Evolutionary conservation across 1,140 invertebrate genomes (phyloP), one percentile per base, ranked within the genome.

Genomic region (Homarus americanus): DNA sequence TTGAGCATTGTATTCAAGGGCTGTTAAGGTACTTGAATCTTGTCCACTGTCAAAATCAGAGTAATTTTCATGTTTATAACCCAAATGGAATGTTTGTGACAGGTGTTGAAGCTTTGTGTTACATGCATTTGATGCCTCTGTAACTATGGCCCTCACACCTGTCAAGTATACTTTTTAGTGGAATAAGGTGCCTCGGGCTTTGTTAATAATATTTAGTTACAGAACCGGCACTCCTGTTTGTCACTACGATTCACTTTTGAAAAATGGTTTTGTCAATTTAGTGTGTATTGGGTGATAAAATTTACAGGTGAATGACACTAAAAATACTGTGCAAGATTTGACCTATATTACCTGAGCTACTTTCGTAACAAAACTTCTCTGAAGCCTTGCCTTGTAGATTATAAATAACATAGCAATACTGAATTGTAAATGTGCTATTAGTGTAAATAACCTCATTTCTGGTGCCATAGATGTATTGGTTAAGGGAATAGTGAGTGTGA

Each of bases 391-490:
- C 82, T 83, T 83, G 69, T 83, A 83, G 82, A 69, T 79, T 83
- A 83, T 69, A 83, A 40, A 36, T 40, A 36, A 41, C 24, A 44
- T 83, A 83, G 82, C 82, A 83, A 69, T 83, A 83, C 38, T 83
- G 82, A 69, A 83, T 69, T 63, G 38, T 83, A 66, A 83, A 83
- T 83, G 82, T 83, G 82, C 82, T 83, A 83, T 83, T 83, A 83
- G 82, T 63, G 82, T 83, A 66, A 83, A 83, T 69, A 83, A 40
- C 63, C 44, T 79, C 40, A 79, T 83, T 83, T 66, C 63, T 83
- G 82, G 82, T 83, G 82, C 82, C 82, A 83, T 83, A 83, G 53
- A 83, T 69, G 36, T 83, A 83, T 83, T 83, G 82, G 82, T 69
- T 83, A 83, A 69, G 82, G 63, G 28, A 69, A 83, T 36, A 63